Conservation (phyloP, 2,797 vertebrate genomes). For the Sebastes reedi region DNA sequence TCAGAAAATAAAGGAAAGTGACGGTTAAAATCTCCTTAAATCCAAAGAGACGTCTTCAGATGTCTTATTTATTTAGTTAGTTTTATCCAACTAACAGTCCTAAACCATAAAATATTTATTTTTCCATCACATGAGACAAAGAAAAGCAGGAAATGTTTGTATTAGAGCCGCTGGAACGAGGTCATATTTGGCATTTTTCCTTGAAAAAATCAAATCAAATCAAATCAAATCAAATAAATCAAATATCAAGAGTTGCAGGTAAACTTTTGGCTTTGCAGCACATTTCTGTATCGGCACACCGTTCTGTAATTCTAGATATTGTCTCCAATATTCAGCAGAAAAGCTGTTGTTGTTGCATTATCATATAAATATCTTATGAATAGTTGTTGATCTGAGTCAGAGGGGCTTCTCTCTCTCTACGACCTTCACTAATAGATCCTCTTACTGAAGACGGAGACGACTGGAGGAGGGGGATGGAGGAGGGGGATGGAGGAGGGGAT, state of each 20-base stretch:
- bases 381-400: not conserved
- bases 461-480: too few species aligned
- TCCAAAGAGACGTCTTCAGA: not conserved
- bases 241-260: not conserved
- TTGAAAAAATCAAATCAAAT: not conserved
- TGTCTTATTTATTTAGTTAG: too few species aligned
- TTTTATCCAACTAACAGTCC: too few species aligned
- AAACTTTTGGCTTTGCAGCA: not conserved
- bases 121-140: not conserved
- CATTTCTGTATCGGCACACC: not conserved
- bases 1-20: not conserved
- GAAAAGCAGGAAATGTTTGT: not conserved
- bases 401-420: not conserved
- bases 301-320: not conserved
- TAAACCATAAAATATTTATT: too few species aligned
- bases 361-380: not conserved
- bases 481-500: slow-evolving; percentile 4
- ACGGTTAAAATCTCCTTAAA: not conserved
- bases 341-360: not conserved
- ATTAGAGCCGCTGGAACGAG: not conserved
- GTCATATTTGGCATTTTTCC: not conserved
- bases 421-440: slow-evolving; percentile 46
- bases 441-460: slow-evolving; percentile 27
- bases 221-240: not conserved
- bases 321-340: not conserved